phyloP scores from a whole-genome alignment of 2,797 vertebrate genomes.

The Enteromius unitaeniatus region DNA sequence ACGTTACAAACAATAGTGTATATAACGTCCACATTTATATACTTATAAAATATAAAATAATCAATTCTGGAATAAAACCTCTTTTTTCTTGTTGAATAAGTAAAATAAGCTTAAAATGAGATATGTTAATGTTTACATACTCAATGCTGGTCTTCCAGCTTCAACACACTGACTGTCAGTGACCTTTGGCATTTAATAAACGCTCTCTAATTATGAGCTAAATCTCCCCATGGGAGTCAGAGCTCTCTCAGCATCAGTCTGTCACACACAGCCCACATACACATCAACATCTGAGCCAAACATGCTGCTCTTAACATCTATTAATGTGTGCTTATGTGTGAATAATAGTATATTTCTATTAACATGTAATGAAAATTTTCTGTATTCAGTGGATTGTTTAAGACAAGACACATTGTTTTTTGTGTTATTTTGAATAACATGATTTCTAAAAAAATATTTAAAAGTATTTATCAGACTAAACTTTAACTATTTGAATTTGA shows the following conservation, averaged over 20 bases:
- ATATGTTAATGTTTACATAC: too few species aligned
- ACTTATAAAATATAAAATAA: not conserved
- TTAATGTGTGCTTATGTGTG: not conserved
- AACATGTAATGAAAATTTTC: too few species aligned
- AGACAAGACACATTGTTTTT: too few species aligned
- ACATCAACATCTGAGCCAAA: not conserved
- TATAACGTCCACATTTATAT: not conserved
- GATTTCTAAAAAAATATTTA: not conserved
- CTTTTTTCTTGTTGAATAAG: not conserved
- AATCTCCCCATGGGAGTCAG: not conserved
- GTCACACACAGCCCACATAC: not conserved
- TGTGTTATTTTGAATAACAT: not conserved
- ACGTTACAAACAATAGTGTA: not conserved
- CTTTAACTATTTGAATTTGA: not conserved
- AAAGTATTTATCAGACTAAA: not conserved
- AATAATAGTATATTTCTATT: not conserved
- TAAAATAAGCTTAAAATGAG: too few species aligned
- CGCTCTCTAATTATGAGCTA: not conserved
- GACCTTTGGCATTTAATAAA: not conserved
- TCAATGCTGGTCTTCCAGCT: not conserved
- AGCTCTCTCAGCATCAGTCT: not conserved
- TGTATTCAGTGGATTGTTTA: not conserved
- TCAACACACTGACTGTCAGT: not conserved
- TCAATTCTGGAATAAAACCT: not conserved
- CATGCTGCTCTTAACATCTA: not conserved